Base-by-base conservation (phyloP, 2,113 vertebrate species). In the Anolis carolinensis region DNA sequence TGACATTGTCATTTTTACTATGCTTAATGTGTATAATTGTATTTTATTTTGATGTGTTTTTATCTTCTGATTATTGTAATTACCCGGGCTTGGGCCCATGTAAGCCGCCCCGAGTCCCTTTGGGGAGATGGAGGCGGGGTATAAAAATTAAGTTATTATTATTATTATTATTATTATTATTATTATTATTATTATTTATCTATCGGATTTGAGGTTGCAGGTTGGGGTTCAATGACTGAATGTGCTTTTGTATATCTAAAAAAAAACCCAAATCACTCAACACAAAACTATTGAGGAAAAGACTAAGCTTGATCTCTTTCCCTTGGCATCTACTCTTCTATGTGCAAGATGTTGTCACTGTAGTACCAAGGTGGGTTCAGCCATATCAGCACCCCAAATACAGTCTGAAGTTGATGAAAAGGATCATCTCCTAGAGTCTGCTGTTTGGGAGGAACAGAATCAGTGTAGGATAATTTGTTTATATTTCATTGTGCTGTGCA, bases 401-500 rank as follows among this genome's bases (percentile, higher is more conserved):
- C 36, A 79, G 11, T 71, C 73, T n/a, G 39, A 79, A 77, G 39
- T 52, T 39, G 68, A 62, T 21, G 73, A 86, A 73, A 32, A 68
- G 21, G 27, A 34, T 67, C 39, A 70, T 23, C 30, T 13, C 30
- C 55, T 73, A 14, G n/a, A 10, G 11, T 65, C 39, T 36, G 70
- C 79, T 81, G 59, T 75, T 34, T 81, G 21, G 8, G n/a, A 81
- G 73, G 63, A 21, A 59, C 5, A 44, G 50, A 48, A 25, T 13
- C 27, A 84, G 52, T 27, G 30, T 25, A 73, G 30, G 50, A 27
- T 72, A 48, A 36, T 44, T 27, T 20, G 39, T 20, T 75, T 86
- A 65, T 55, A 79, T 71, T 79, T 86, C 50, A 18, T 65, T 65
- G 34, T 62, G 18, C 79, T 86, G 52, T 34, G n/a, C 84, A 65